Evolutionary conservation across 2,797 vertebrate genomes (phyloP), one percentile per base, ranked within the genome.

Genomic region (Sylvilagus floridanus): DNA sequence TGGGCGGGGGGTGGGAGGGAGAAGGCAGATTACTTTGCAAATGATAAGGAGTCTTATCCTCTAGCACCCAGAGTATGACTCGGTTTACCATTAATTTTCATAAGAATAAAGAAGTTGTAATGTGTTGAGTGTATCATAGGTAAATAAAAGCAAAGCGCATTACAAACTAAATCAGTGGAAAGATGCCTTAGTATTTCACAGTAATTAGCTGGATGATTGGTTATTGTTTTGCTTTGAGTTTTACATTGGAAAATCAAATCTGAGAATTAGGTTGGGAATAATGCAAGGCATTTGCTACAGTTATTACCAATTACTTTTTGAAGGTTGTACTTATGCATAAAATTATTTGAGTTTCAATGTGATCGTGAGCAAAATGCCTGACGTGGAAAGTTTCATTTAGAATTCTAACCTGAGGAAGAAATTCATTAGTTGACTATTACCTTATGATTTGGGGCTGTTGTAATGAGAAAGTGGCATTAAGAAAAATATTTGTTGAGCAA

Each of bases 191-290:
- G 90, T 97, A 96, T 96, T 95, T 97, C 96, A 94, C 50, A 97
- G 97, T 96, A 97, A 94, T 98, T 97, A 98, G 95, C 19, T 77
- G 94, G 91, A 60, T 96, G 91, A 96, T 96, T 96, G 93, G 91
- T 97, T 97, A 97, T 97, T 98, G 96, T 96, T 98, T 96, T 96
- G 96, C 93, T 95, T 97, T 94, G 91, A 97, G 21, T 97, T 98
- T 98, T 81, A 95, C 86, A 91, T 30, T 94, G 95, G 92, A 93
- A 93, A 95, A 95, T 97, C 88, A 93, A 92, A 97, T 98, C 91
- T 97, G 96, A 97, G 98, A 98, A 97, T 95, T 96, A 98, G 97
- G 91, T 93, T 97, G 92, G 96, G 96, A 97, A 86, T 88, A 54
- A 50, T 84, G 52, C 78, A 95, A 94, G 63, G 54, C 90, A 28